Evolutionary conservation across 2,888 invertebrate genomes (phyloP), one percentile per base, ranked within the genome.

Genomic region (Octodonta nipae): DNA sequence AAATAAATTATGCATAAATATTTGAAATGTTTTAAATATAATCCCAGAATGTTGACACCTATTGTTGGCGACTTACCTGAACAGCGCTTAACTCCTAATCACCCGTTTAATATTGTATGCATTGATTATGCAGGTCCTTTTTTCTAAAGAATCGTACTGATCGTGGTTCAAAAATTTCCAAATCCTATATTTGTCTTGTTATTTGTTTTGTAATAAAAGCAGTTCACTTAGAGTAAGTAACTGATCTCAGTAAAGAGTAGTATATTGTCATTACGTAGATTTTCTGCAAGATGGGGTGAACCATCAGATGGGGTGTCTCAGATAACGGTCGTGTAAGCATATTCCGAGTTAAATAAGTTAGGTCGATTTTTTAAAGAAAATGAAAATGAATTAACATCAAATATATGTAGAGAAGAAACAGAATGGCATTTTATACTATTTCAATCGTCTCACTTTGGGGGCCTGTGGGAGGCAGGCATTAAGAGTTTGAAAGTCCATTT

Each of bases 241-340:
- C 37, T n/a, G 40, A 40, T 26, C 24, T 49, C 2, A 31, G 41
- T 3, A 41, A 47, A 4, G 40, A 41, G 13, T 28, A 40, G 2
- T 49, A 50, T 30, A 16, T 50, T 5, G 37, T 49, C 8, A 31
- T n/a, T n/a, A n/a, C n/a, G n/a, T n/a, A n/a, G n/a, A n/a, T n/a
- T n/a, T n/a, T n/a, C n/a, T n/a, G n/a, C 44, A 3, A 15, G 50
- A 17, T 22, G 49, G 26, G 50, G 52, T 4, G 33, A 35, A n/a
- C 39, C 39, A 6, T 15, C 15, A 8, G 29, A n/a, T n/a, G 36
- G 0, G 34, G 50, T 5, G 40, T 34, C 15, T 44, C 44, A 13
- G 47, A 52, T 26, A 41, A 40, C 27, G 47, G 50, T 5, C 26
- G 29, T 22, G 7, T 38, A 36, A 24, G 38, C 41, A 7, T 24